Conservation (phyloP, 2,888 invertebrate species). For the Rhagonycha lutea region DNA sequence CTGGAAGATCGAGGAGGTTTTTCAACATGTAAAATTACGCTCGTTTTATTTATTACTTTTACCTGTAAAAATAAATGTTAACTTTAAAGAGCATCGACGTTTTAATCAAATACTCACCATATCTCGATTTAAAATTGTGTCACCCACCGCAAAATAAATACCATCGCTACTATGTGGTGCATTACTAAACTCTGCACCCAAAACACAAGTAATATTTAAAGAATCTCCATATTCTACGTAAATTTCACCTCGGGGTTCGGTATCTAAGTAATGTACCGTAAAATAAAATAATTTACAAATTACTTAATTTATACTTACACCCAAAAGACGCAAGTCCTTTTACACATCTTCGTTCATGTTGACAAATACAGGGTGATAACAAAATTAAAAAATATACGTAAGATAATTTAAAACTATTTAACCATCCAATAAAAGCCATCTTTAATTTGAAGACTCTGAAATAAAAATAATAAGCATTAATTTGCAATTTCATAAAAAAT, state of each 20-base stretch:
- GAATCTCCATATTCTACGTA: conserved; percentile 63
- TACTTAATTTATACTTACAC: conserved; percentile 25
- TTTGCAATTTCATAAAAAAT: background rate
- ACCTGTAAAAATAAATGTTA: conserved; percentile 47
- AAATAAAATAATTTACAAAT: background rate
- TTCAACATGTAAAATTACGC: conserved; percentile 62
- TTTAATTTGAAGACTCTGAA: background rate
- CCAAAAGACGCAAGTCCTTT: conserved; percentile 19
- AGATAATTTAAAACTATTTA: background rate
- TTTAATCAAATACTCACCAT: conserved; percentile 40
- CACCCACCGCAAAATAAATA: conserved; percentile 56
- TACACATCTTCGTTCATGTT: conserved; percentile 10
- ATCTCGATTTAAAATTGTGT: conserved; percentile 51
- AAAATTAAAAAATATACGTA: background rate
- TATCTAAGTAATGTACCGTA: conserved; percentile 40
- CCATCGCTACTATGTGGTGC: conserved; percentile 43
- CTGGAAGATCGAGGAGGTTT: conserved; percentile 59
- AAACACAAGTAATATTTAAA: conserved; percentile 67
- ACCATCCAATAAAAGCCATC: background rate
- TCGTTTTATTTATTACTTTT: conserved; percentile 64
- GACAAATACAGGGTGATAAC: background rate
- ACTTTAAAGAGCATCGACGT: background rate
- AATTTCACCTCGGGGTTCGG: conserved; percentile 50
- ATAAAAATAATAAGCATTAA: background rate
- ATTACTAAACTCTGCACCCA: conserved; percentile 53